A percentile compares a stretch with the other conserved stretches of the same genome.
phyloP scores from a whole-genome alignment of 2,797 vertebrate genomes.

The Catamblyrhynchus diadema region DNA sequence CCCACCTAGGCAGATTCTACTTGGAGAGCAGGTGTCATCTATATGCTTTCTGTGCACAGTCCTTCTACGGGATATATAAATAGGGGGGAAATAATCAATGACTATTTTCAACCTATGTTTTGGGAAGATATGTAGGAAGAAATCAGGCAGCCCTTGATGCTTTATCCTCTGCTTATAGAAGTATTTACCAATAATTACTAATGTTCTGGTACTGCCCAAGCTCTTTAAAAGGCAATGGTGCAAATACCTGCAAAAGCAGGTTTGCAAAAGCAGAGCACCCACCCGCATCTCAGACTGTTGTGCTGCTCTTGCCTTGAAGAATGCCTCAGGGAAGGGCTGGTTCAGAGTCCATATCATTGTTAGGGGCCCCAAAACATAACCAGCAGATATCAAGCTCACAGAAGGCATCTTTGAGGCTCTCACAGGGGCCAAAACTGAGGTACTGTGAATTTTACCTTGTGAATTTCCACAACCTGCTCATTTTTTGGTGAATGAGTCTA shows the following conservation, averaged over 20 bases:
- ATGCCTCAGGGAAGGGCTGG: neutral
- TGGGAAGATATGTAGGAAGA: neutral
- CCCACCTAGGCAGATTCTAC: neutral
- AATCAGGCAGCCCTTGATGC: neutral
- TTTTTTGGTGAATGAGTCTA: neutral
- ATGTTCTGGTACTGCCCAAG: neutral
- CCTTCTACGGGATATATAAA: neutral
- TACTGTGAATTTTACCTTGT: neutral
- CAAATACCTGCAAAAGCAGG: neutral
- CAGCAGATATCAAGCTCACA: neutral
- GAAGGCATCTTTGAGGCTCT: neutral
- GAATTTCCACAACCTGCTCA: neutral
- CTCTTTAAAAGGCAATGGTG: neutral
- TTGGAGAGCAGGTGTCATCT: neutral
- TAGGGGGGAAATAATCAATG: neutral
- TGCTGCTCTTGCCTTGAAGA: neutral
- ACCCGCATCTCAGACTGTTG: rapidly evolving
- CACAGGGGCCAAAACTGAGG: neutral
- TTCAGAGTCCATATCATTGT: neutral
- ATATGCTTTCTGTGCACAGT: neutral
- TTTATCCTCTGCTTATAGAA: neutral
- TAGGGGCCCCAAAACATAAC: neutral
- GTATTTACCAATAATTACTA: neutral
- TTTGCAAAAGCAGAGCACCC: neutral
- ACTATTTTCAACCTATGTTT: neutral